A percentile compares a stretch with the other conserved stretches of the same genome.
Conservation (phyloP, 2,113 vertebrate genomes). For the Pygoscelis antarcticus region DNA sequence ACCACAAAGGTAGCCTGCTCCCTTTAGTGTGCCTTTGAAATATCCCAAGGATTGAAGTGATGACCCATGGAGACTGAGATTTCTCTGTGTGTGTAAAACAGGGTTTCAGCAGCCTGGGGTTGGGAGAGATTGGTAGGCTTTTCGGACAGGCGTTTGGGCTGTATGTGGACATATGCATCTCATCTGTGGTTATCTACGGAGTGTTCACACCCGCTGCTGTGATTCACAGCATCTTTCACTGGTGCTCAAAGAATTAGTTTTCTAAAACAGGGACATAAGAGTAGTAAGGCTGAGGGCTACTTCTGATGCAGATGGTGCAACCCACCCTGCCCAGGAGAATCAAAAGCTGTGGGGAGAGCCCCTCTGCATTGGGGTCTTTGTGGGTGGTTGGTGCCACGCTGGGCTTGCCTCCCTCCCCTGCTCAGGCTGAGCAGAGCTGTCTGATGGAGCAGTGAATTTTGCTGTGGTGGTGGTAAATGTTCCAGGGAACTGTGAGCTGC, state of each 20-base stretch:
- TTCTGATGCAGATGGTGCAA: background rate
- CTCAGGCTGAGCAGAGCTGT: background rate
- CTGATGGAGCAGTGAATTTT: background rate
- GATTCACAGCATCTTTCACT: background rate
- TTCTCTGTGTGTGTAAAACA: background rate
- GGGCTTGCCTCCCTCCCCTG: background rate
- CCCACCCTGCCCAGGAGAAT: background rate
- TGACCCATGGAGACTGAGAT: fast-evolving
- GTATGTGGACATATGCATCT: background rate
- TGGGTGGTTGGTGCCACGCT: background rate
- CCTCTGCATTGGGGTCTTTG: background rate
- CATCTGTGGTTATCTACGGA: background rate
- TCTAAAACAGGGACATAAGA: background rate
- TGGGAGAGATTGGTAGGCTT: background rate
- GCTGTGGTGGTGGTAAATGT: background rate
- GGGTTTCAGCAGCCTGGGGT: background rate
- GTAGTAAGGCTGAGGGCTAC: background rate
- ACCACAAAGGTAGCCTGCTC: background rate
- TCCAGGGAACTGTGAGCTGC: background rate
- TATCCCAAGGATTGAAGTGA: background rate
- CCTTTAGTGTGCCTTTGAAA: background rate
- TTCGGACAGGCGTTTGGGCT: background rate
- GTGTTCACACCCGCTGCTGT: background rate
- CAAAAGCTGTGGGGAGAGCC: background rate
- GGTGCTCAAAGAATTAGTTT: background rate